Evolutionary conservation across 1,140 invertebrate species (phyloP).

Genomic region (Trichonephila inaurata): DNA sequence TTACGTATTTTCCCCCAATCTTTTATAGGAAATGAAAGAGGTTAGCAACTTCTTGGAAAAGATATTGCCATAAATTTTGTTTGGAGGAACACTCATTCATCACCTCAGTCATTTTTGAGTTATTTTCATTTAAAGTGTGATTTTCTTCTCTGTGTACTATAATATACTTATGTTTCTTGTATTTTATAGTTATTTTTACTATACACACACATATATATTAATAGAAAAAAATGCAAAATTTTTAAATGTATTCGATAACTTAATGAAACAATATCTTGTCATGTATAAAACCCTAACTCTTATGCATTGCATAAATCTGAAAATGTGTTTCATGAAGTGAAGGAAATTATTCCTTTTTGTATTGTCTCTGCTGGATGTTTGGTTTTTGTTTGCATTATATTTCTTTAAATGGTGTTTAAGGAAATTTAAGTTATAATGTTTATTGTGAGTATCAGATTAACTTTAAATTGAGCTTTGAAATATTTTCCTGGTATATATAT

Average conservation of each 20-base stretch:
- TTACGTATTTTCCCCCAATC: too few relatives aligned
- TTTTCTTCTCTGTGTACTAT: neutral
- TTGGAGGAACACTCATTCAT: slow-evolving; percentile 7
- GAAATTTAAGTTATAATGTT: too few relatives aligned
- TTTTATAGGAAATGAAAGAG: slow-evolving; percentile 58
- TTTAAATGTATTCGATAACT: neutral
- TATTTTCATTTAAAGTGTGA: slow-evolving; percentile 29
- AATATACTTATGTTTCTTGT: neutral
- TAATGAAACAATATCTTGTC: neutral
- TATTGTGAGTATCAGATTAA: too few relatives aligned
- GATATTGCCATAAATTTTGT: slow-evolving; percentile 37
- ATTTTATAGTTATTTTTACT: neutral
- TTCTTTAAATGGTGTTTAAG: too few relatives aligned
- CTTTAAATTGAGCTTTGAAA: too few relatives aligned
- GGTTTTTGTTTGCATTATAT: too few relatives aligned
- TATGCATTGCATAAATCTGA: too few relatives aligned
- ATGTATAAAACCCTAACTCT: neutral
- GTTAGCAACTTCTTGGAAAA: slow-evolving; percentile 34
- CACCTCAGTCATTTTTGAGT: slow-evolving; percentile 30
- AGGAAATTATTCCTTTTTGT: too few relatives aligned
- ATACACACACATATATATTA: neutral
- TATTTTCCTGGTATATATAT: too few relatives aligned
- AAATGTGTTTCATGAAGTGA: too few relatives aligned
- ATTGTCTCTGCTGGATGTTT: too few relatives aligned
- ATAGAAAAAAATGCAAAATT: neutral